Percentiles rank a stretch among this genome's conserved stretches.
Evolutionary conservation across 2,113 vertebrate genomes (phyloP).

Genomic region (Calidris pugnax): DNA sequence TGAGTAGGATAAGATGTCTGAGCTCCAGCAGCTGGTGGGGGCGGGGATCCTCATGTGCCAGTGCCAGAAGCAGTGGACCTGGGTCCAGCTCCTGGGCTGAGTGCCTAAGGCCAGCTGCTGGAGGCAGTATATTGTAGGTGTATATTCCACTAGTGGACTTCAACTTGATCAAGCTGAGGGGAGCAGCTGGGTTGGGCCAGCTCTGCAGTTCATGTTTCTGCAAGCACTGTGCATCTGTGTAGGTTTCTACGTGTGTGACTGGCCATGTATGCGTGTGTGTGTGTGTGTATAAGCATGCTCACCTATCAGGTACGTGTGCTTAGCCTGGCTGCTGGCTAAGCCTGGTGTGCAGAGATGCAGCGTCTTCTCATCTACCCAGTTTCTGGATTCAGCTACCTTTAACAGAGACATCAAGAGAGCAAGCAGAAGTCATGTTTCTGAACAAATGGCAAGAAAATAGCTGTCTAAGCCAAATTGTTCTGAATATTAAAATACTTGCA

Average conservation of each 20-base stretch:
- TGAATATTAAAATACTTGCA: not conserved
- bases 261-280: fast-evolving
- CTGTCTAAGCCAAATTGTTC: not conserved
- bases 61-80: not conserved
- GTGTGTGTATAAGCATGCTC: fast-evolving
- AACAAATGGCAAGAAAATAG: not conserved
- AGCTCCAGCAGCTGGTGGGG: not conserved
- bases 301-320: fast-evolving
- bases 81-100: not conserved
- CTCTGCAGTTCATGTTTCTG: not conserved
- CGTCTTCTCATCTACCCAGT: not conserved
- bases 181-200: not conserved
- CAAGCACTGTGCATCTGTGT: not conserved
- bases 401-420: not conserved
- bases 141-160: not conserved
- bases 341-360: not conserved
- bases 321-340: not conserved
- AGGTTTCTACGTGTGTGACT: not conserved
- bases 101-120: not conserved
- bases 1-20: not conserved
- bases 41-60: not conserved
- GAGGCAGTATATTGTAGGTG: not conserved
- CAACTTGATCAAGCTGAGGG: not conserved
- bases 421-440: not conserved
- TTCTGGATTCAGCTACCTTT: not conserved